Evolutionary conservation across 2,888 invertebrate species (phyloP).

Genomic region (Apamea sordens): DNA sequence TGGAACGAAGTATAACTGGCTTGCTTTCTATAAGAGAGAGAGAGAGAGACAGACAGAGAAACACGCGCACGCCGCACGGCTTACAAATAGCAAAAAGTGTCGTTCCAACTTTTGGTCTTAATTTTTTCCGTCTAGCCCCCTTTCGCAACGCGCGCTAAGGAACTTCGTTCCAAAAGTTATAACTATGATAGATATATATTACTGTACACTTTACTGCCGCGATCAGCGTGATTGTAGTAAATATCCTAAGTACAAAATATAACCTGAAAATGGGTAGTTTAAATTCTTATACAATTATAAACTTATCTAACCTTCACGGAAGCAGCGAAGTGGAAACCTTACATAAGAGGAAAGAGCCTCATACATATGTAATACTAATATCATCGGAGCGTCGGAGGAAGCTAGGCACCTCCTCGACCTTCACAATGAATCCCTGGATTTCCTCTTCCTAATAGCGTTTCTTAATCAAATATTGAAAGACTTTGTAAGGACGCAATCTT

Average conservation of each 20-base stretch:
- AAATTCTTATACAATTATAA: slow-evolving; percentile 19
- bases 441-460: slow-evolving; percentile 15
- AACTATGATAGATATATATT: background rate
- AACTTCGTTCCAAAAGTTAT: no score
- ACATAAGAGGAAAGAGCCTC: slow-evolving; percentile 27
- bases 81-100: no score
- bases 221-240: no score
- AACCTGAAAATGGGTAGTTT: background rate
- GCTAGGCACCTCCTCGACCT: slow-evolving; percentile 7
- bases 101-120: no score
- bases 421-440: slow-evolving; percentile 11
- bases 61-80: no score
- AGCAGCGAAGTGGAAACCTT: slow-evolving; percentile 34
- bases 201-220: background rate
- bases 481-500: slow-evolving; percentile 25
- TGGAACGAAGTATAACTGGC: no score
- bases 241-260: background rate
- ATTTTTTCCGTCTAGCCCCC: no score
- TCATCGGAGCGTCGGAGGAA: background rate
- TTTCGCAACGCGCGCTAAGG: no score
- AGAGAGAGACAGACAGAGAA: no score
- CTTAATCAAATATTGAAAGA: slow-evolving; percentile 42
- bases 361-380: slow-evolving; percentile 37
- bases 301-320: slow-evolving; percentile 27
- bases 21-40: no score